Evolutionary conservation across 2,797 vertebrate genomes (phyloP).

Genomic region (Silurus lanzhouensis): DNA sequence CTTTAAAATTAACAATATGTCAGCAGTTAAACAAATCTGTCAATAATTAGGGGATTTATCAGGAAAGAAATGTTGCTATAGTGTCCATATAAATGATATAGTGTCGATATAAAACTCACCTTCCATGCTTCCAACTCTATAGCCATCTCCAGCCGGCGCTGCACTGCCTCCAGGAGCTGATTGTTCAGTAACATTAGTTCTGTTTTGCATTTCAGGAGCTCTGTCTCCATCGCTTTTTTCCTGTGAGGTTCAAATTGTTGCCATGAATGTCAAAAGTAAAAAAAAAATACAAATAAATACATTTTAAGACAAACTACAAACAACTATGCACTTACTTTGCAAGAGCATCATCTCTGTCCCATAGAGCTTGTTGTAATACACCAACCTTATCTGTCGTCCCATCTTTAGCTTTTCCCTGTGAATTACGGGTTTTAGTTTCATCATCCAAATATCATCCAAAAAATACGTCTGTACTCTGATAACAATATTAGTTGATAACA

Average conservation of each 20-base stretch:
- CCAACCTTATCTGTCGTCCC: conserved; percentile 49
- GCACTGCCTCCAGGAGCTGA: conserved; percentile 80
- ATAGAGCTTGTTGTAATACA: conserved; percentile 76
- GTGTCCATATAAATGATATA: neutral
- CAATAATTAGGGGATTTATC: neutral
- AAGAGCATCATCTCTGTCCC: conserved; percentile 83
- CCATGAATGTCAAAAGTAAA: neutral
- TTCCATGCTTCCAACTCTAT: conserved; percentile 86
- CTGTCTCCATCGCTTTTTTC: conserved; percentile 82
- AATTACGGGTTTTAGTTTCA: conserved; percentile 22
- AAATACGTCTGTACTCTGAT: neutral
- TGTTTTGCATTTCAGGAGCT: conserved; percentile 77
- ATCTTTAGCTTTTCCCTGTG: conserved; percentile 40
- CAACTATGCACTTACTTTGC: conserved; percentile 73
- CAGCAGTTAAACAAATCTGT: neutral
- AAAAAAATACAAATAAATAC: neutral
- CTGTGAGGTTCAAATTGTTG: conserved; percentile 59
- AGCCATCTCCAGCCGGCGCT: conserved; percentile 81
- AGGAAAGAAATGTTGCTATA: neutral
- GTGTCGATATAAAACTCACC: conserved; percentile 62
- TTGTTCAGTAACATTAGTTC: conserved; percentile 79
- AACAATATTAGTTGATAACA: neutral
- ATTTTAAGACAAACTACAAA: neutral
- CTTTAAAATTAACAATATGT: neutral
- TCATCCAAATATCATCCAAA: neutral